A percentile compares a stretch with the other conserved stretches of the same genome.
These are phyloP conservation scores for Margarornis squamiger DNA, from an alignment of 2,797 vertebrate species.

Conservation along the genomic window DNA sequence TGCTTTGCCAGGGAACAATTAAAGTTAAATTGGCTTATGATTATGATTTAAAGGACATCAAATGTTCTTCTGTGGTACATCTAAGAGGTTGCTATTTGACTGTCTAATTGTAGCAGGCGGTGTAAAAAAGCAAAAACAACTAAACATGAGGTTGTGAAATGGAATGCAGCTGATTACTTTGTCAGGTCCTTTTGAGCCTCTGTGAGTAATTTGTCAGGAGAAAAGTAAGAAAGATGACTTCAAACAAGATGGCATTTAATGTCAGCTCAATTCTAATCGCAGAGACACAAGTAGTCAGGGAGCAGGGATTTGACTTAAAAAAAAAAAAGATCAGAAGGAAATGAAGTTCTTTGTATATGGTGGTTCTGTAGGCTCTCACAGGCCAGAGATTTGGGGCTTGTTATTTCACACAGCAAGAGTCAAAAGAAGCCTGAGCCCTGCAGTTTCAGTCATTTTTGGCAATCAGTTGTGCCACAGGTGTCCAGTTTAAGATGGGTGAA, in stretches of 20 bases:
- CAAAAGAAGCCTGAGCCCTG: neutral
- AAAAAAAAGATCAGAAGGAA: neutral
- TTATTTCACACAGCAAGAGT: neutral
- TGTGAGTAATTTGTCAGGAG: neutral
- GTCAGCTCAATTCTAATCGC: neutral
- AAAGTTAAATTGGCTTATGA: neutral
- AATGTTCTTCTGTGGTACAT: neutral
- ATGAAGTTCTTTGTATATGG: rapidly evolving
- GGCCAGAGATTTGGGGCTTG: neutral
- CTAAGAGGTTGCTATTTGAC: neutral
- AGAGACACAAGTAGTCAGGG: neutral
- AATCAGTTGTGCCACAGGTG: neutral
- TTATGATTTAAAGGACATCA: neutral
- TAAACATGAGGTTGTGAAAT: neutral
- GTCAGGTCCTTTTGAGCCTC: neutral
- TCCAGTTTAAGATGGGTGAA: neutral
- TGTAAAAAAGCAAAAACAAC: too few species aligned
- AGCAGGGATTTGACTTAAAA: neutral
- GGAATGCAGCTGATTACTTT: neutral
- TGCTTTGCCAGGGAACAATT: neutral
- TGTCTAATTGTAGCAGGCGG: neutral
- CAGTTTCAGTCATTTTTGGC: neutral
- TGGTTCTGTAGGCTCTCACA: neutral
- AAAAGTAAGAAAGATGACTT: neutral
- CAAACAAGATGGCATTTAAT: neutral